Conservation (phyloP, 1,140 invertebrate genomes). For the Melanaphis sacchari region DNA sequence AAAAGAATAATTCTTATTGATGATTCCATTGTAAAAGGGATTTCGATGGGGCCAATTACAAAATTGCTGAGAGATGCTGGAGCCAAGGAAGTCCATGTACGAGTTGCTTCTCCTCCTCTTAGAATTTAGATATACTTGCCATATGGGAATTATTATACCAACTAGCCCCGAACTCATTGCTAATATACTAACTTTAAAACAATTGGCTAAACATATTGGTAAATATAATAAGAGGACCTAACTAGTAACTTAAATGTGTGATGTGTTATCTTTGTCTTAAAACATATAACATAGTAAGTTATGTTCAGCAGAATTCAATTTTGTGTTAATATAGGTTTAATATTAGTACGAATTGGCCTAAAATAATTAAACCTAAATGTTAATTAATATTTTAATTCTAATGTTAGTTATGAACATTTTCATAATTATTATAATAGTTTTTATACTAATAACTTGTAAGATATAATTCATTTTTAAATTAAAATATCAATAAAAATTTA, state of each 20-base stretch:
- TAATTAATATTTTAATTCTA: neutral
- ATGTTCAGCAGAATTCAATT: too few species aligned
- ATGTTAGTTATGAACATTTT: neutral
- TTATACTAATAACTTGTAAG: too few species aligned
- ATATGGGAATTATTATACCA: constrained; percentile 99
- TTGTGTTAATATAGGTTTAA: neutral
- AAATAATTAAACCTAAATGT: neutral
- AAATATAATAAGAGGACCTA: constrained; percentile 63
- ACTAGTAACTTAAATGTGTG: too few species aligned
- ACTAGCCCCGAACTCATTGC: constrained; percentile 95
- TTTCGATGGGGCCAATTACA: constrained; percentile 96
- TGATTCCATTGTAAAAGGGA: constrained; percentile 97
- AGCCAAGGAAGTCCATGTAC: constrained; percentile 92
- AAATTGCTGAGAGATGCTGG: constrained; percentile 91
- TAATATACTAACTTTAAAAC: constrained; percentile 80
- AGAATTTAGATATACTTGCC: constrained; percentile 95
- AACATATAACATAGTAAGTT: neutral
- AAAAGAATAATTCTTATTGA: constrained; percentile 91
- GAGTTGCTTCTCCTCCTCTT: constrained; percentile 96
- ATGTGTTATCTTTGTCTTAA: too few species aligned
- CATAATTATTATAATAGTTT: neutral
- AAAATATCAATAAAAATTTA: neutral
- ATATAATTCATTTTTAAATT: neutral
- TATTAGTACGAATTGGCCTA: neutral
- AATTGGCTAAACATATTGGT: constrained; percentile 87